These are phyloP conservation scores for Norana najaformis DNA, from an alignment of 2,888 invertebrate species.

Conservation along the genomic window DNA sequence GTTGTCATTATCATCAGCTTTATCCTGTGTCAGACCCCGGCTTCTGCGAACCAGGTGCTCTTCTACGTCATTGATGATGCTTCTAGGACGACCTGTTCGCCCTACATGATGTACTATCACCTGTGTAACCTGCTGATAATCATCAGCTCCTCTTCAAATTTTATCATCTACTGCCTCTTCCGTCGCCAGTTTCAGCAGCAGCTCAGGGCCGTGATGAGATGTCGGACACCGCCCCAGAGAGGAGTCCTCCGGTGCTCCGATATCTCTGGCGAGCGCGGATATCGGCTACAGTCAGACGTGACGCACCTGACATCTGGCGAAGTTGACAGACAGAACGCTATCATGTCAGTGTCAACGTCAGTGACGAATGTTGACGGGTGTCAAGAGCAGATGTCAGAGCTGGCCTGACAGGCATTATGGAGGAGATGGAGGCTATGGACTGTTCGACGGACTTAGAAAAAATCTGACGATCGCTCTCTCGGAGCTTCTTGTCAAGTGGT, in stretches of 20 bases:
- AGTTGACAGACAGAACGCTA: background rate
- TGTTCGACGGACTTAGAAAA: background rate
- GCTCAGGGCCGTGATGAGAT: conserved; percentile 39
- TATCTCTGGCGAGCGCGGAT: background rate
- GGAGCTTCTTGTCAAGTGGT: background rate
- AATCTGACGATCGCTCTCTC: background rate
- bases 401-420: background rate
- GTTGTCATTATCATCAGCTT: conserved; percentile 46
- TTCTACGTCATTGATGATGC: conserved; percentile 40
- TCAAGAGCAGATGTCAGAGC: background rate
- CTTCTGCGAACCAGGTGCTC: conserved; percentile 45
- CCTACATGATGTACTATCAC: conserved; percentile 42
- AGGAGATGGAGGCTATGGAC: background rate
- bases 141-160: conserved; percentile 44
- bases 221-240: background rate
- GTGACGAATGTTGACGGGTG: background rate
- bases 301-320: background rate
- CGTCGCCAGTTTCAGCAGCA: conserved; percentile 46
- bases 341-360: background rate
- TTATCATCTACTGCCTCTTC: conserved; percentile 46
- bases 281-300: background rate
- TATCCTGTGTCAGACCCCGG: conserved; percentile 46
- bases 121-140: conserved; percentile 43
- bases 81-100: conserved; percentile 36
- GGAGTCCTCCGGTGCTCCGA: background rate